phyloP scores from a whole-genome alignment of 2,888 invertebrate genomes.

The Agrenia bidenticulata region DNA sequence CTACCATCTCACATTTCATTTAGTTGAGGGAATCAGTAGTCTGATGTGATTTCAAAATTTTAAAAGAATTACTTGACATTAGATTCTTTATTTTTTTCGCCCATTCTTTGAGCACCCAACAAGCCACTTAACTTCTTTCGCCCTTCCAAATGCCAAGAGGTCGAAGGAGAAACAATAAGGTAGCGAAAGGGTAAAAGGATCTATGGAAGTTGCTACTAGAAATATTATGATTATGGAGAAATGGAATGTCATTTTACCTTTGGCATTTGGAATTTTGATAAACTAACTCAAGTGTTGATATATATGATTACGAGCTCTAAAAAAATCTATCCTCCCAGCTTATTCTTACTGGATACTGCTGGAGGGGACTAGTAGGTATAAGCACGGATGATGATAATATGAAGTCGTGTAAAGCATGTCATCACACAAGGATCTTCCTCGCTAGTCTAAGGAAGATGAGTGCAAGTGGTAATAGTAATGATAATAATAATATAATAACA shows the following conservation, averaged over 20 bases:
- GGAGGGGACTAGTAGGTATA: neutral
- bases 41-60: no score
- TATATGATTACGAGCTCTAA: neutral
- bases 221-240: no score
- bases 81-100: no score
- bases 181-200: no score
- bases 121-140: no score
- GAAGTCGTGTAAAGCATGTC: constrained; percentile 10
- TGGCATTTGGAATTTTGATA: constrained; percentile 1
- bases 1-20: constrained; percentile 3
- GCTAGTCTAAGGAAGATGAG: neutral
- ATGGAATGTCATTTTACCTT: constrained; percentile 6
- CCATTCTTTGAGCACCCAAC: no score
- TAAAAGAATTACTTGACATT: neutral
- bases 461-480: constrained; percentile 1
- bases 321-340: no score
- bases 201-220: no score
- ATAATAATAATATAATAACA: constrained; percentile 17
- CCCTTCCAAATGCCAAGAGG: no score
- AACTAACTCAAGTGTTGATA: neutral
- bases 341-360: neutral
- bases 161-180: no score
- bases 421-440: constrained; percentile 1
- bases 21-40: neutral
- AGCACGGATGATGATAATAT: neutral